Conservation (phyloP, 2,888 invertebrate species). For the Thecophora atra region DNA sequence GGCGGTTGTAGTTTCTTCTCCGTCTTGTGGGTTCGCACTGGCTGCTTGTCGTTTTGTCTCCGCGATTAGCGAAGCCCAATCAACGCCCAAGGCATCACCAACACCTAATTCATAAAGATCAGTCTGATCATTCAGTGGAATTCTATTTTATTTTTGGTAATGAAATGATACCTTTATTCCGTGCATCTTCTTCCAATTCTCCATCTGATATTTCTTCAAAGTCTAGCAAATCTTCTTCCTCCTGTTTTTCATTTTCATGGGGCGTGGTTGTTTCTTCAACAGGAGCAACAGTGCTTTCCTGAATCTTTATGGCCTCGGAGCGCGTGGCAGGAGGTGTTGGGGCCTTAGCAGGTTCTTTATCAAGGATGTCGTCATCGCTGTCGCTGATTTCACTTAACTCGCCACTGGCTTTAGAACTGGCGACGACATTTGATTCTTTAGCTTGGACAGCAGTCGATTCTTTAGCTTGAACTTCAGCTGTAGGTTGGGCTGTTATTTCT, state of each 20-base stretch:
- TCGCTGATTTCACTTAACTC: constrained; percentile 88
- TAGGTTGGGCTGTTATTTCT: not conserved
- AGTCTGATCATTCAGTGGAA: not conserved
- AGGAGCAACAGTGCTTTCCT: not conserved
- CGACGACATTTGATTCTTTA: not conserved
- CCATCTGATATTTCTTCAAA: constrained; percentile 93
- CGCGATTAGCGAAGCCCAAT: constrained; percentile 90
- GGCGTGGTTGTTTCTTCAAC: constrained; percentile 27
- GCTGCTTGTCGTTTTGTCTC: constrained; percentile 70
- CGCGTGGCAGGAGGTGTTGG: constrained; percentile 48
- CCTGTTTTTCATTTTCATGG: constrained; percentile 58
- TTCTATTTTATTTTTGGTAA: not conserved
- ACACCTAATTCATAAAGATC: constrained; percentile 64
- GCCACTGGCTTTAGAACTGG: constrained; percentile 52
- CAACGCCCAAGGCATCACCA: constrained; percentile 93
- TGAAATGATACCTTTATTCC: constrained; percentile 67
- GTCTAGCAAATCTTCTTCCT: constrained; percentile 70
- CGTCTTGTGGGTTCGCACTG: constrained; percentile 54
- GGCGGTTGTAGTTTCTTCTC: constrained; percentile 68
- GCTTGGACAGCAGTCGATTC: not conserved
- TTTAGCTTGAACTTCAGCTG: constrained; percentile 4
- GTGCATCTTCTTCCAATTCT: constrained; percentile 87
- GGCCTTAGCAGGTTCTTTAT: constrained; percentile 70
- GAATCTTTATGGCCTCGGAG: constrained; percentile 18
- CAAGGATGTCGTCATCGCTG: constrained; percentile 87